Evolutionary conservation across 2,888 invertebrate species (phyloP).

Genomic region (Synergus umbraculus): DNA sequence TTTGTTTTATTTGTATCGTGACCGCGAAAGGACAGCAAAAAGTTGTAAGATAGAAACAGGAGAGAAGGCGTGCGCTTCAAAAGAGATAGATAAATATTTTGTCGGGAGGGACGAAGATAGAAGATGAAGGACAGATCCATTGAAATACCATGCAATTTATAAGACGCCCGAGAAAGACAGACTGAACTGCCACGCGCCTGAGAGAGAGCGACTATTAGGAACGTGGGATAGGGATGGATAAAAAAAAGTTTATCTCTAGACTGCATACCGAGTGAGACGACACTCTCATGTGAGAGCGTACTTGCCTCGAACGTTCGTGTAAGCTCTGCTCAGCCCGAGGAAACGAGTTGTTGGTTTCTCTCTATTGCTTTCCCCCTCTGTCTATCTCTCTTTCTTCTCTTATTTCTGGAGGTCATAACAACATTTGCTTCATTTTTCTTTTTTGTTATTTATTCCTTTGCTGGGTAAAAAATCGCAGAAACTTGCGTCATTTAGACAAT

Average conservation of each 20-base stretch:
- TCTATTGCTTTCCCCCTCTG: conserved; percentile 12
- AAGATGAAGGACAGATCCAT: conserved; percentile 60
- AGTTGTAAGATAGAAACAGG: not conserved
- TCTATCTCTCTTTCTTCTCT: conserved; percentile 5
- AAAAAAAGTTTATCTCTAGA: conserved; percentile 51
- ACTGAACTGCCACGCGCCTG: conserved; percentile 59
- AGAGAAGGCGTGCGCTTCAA: conserved; percentile 3
- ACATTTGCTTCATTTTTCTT: not conserved
- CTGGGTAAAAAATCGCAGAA: not conserved
- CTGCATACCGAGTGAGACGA: conserved; percentile 53
- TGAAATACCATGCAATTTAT: conserved; percentile 60
- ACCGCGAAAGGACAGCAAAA: not conserved
- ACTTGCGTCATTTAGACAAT: no score
- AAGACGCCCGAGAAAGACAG: conserved; percentile 51
- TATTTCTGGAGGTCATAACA: not conserved
- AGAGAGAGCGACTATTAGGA: conserved; percentile 2
- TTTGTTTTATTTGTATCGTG: not conserved
- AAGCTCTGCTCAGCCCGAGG: conserved; percentile 42
- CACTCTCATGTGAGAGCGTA: not conserved
- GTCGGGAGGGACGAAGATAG: conserved; percentile 7
- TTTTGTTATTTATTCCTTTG: not conserved
- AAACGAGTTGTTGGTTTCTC: conserved; percentile 42
- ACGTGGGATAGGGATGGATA: conserved; percentile 28
- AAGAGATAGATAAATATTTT: conserved; percentile 1
- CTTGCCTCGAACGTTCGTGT: conserved; percentile 1